Percentiles rank a stretch among this genome's conserved stretches.
phyloP scores from a whole-genome alignment of 2,888 invertebrate species.

The Antheraea yamamai region DNA sequence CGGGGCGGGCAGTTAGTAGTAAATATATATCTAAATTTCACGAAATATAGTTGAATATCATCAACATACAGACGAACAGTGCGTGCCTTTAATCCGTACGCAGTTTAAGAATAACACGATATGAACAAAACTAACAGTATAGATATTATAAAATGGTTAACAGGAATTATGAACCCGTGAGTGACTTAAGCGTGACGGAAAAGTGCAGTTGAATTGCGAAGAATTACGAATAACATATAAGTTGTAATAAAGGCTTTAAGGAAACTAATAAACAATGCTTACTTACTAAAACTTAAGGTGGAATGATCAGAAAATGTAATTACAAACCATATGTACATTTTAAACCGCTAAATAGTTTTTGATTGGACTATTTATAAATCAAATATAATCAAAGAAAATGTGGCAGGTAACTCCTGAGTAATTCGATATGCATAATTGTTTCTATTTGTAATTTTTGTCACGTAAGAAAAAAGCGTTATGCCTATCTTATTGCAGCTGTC shows the following conservation, averaged over 20 bases:
- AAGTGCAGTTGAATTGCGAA: constrained; percentile 23
- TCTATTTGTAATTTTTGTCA: no score
- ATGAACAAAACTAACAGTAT: neutral
- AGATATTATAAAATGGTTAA: neutral
- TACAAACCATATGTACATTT: neutral
- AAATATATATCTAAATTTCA: no score
- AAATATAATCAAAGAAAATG: no score
- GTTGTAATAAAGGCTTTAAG: neutral
- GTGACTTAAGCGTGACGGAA: constrained; percentile 29
- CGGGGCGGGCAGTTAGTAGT: no score
- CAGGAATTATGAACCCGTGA: constrained; percentile 38
- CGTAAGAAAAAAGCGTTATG: no score
- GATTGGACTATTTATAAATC: no score
- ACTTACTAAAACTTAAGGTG: neutral
- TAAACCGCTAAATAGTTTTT: no score
- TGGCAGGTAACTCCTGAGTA: no score
- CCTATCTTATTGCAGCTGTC: no score
- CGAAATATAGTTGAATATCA: no score
- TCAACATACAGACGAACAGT: neutral
- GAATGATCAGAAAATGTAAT: neutral
- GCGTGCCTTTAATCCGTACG: neutral
- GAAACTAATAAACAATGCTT: neutral
- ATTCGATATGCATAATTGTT: no score
- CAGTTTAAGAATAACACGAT: neutral
- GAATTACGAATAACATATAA: neutral